Conservation (phyloP, 2,797 vertebrate genomes). For the Dicrostonyx torquatus region DNA sequence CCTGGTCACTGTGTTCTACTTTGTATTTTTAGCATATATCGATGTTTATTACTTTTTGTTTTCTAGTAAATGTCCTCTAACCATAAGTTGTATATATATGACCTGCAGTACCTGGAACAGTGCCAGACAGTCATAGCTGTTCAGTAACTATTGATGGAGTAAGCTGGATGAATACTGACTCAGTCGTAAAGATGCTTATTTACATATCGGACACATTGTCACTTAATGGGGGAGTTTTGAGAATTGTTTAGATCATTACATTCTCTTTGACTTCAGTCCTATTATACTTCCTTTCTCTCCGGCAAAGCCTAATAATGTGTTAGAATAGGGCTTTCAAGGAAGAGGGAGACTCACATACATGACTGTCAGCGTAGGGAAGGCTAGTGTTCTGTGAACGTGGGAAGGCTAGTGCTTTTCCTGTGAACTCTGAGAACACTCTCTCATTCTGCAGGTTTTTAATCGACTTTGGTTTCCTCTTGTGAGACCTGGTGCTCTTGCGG, state of each 20-base stretch:
- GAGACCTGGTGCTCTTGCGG: slow-evolving; percentile 95
- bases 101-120: background rate
- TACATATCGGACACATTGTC: slow-evolving; percentile 5
- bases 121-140: background rate
- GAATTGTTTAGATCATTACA: background rate
- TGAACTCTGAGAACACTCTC: slow-evolving; percentile 7
- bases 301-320: background rate
- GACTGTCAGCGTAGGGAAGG: background rate
- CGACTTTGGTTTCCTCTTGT: slow-evolving; percentile 98
- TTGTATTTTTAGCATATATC: background rate
- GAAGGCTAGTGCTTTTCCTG: background rate
- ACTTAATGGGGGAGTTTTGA: slow-evolving; percentile 22
- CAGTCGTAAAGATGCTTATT: background rate
- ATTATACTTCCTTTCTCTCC: background rate
- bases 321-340: slow-evolving; percentile 21
- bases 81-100: background rate
- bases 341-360: background rate
- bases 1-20: background rate
- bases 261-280: slow-evolving; percentile 2
- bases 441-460: slow-evolving; percentile 93
- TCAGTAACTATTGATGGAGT: background rate
- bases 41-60: slow-evolving; percentile 15
- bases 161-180: background rate
- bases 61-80: background rate
- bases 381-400: background rate